Percentiles rank a stretch among this genome's conserved stretches.
These are phyloP conservation scores for Sebastes jordani DNA, from an alignment of 2,797 vertebrate genomes.

Conservation along the genomic window DNA sequence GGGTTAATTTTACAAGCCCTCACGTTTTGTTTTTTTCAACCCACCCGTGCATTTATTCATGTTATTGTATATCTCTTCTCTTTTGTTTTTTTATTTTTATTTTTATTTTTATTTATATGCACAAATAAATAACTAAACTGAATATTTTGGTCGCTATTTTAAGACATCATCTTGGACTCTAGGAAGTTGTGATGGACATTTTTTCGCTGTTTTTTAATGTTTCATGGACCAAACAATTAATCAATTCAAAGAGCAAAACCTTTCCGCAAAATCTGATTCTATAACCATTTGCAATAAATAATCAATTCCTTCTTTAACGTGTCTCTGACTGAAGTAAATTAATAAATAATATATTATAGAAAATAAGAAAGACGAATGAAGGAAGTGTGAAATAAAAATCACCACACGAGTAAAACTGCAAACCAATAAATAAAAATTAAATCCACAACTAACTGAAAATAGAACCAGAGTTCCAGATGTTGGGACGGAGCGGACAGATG, in stretches of 20 bases:
- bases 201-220: no score
- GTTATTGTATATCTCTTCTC: no score
- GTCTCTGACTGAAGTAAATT: not conserved
- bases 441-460: not conserved
- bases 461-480: slow-evolving; percentile 1
- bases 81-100: no score
- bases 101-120: no score
- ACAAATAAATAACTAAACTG: no score
- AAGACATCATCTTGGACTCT: no score
- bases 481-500: not conserved
- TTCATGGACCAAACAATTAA: no score
- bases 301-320: not conserved
- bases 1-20: no score
- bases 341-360: not conserved
- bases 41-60: no score
- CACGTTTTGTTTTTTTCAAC: no score
- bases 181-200: no score
- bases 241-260: not conserved
- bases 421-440: not conserved
- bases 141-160: no score
- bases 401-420: not conserved
- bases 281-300: not conserved
- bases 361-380: not conserved
- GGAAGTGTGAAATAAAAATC: not conserved
- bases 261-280: not conserved